These are phyloP conservation scores for Ameiurus melas DNA, from an alignment of 2,113 vertebrate species.

Conservation along the genomic window DNA sequence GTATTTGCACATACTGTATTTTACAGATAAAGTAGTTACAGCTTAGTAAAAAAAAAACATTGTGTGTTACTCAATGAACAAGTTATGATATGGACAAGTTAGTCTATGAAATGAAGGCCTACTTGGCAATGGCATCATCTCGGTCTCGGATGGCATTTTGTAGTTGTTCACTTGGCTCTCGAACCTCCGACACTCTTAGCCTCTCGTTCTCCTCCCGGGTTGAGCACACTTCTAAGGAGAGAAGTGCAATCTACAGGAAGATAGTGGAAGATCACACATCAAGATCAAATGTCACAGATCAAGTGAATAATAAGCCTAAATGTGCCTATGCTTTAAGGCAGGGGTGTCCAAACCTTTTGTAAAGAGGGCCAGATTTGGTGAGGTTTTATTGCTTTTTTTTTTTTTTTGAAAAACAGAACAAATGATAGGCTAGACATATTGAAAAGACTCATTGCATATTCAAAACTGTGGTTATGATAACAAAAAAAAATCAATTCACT, in stretches of 20 bases:
- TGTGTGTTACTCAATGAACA: too few species aligned
- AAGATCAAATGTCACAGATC: neutral
- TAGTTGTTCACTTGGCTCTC: conserved; percentile 84
- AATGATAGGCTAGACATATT: too few species aligned
- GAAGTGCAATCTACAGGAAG: conserved; percentile 81
- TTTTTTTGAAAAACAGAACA: too few species aligned
- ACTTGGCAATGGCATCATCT: conserved; percentile 96
- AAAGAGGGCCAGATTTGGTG: too few species aligned
- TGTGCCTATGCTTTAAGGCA: neutral
- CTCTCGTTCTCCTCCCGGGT: conserved; percentile 85
- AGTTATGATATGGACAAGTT: neutral
- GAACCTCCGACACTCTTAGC: conserved; percentile 79
- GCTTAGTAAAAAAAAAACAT: neutral
- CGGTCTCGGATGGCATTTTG: conserved; percentile 93
- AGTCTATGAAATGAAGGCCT: conserved; percentile 50
- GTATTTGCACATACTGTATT: neutral
- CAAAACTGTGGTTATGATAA: too few species aligned
- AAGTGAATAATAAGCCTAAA: neutral
- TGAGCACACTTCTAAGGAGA: conserved; percentile 88
- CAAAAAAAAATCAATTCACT: too few species aligned
- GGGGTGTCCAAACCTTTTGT: too few species aligned
- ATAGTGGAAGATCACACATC: neutral
- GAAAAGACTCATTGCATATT: too few species aligned
- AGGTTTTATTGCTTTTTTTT: too few species aligned
- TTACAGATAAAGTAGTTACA: neutral